Evolutionary conservation across 2,888 invertebrate genomes (phyloP).

Genomic region (Lithophane semibrunnea): DNA sequence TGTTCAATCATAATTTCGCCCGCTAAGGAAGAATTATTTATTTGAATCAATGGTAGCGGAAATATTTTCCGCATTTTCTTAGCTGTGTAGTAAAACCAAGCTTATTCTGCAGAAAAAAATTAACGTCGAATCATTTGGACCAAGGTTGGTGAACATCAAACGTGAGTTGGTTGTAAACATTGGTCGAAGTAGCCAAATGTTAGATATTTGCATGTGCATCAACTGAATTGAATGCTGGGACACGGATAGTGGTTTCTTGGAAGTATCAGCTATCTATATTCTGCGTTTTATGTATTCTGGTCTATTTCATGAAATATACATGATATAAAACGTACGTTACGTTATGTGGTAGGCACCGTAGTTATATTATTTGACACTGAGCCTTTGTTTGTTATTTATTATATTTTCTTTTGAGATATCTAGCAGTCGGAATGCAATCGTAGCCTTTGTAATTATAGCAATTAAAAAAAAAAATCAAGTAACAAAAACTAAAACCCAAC

Average conservation of each 20-base stretch:
- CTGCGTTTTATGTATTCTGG: neutral
- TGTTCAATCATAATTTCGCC: constrained; percentile 56
- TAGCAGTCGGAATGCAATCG: no score
- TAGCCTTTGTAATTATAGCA: neutral
- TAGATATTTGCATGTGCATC: constrained; percentile 47
- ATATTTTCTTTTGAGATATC: no score
- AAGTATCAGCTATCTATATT: constrained; percentile 5
- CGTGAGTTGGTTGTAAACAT: constrained; percentile 8
- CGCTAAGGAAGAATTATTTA: constrained; percentile 50
- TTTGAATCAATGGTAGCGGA: constrained; percentile 39
- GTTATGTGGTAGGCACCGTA: no score
- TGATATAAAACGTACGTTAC: neutral
- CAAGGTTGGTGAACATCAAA: constrained; percentile 24
- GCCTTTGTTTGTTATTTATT: no score
- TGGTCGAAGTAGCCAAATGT: constrained; percentile 20
- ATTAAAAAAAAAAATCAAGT: no score
- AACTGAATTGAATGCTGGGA: constrained; percentile 36
- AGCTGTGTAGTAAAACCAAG: neutral
- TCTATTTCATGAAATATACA: neutral
- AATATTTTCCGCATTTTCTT: constrained; percentile 43
- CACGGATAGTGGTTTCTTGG: constrained; percentile 36
- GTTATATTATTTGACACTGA: no score
- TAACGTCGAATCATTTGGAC: constrained; percentile 3
- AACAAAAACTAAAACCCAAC: no score
- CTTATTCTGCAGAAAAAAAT: constrained; percentile 17